Evolutionary conservation across 2,797 vertebrate genomes (phyloP), one percentile per base, ranked within the genome.

Genomic region (Spinus olivaceus): DNA sequence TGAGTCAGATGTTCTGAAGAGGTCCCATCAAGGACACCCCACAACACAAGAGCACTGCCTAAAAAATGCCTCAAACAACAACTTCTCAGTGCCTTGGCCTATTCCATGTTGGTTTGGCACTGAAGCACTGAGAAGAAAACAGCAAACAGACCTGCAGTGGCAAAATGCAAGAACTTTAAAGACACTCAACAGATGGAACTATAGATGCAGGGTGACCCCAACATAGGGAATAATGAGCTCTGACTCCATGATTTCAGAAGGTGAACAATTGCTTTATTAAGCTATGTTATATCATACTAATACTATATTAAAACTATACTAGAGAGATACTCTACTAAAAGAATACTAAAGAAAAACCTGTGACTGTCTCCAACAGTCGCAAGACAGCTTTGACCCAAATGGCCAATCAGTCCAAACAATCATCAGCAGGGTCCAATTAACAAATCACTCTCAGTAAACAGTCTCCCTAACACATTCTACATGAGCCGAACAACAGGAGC

Each of bases 1-100:
- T 95, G 93, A 97, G 88, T 95, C 95, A 93, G 94, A 95, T 93
- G 79, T 69, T 93, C 93, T 92, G 56, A 92, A 93, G 92, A 95
- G 94, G 84, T 80, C 81, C 95, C 86, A 76, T 72, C 93, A 96
- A 97, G 95, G 94, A 94, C 69, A 0, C 25, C 81, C 72, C 65
- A 73, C 70, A 78, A 72, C 42, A 90, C 63, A 67, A 90, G 78
- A 95, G 81, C 66, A 71, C 53, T 53, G 74, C 74, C 72, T 71
- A 37, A 67, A 91, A 67, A 95, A 92, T 44, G 53, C 25, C 86
- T 85, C 25, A 1, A 80, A 87, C 74, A 83, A 92, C 71, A 63
- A 12, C 67, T 77, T 67, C 50, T 46, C 89, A 54, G 37, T 50
- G 46, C 41, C 79, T 83, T n/a, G 51, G 63, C 72, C 76, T 42